phyloP scores from a whole-genome alignment of 2,797 vertebrate genomes.

The Poeciliopsis gracilis region DNA sequence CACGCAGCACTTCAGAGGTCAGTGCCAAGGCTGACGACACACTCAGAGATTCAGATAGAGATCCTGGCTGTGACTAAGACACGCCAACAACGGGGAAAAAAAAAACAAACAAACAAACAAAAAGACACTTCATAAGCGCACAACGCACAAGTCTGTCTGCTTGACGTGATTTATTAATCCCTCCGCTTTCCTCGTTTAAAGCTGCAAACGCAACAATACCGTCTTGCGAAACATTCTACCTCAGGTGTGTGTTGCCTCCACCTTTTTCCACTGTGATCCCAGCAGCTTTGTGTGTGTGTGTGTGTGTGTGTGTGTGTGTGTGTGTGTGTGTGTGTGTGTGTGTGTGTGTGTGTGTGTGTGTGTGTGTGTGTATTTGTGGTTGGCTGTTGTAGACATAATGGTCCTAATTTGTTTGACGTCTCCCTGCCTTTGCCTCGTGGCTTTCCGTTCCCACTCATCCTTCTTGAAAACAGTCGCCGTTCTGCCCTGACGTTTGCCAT shows the following conservation, averaged over 20 bases:
- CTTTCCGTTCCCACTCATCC: conserved; percentile 73
- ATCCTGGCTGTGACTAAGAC: conserved; percentile 66
- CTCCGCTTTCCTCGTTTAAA: conserved; percentile 14
- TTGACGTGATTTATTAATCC: conserved; percentile 52
- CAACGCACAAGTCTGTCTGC: conserved; percentile 52
- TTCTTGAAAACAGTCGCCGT: conserved; percentile 78
- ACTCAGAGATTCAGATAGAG: conserved; percentile 40
- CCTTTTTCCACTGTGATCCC: conserved; percentile 37
- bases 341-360: conserved; percentile 32
- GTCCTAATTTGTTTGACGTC: conserved; percentile 82
- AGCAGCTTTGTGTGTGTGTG: conserved; percentile 24
- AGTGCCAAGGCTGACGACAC: conserved; percentile 69
- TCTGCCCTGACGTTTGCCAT: conserved; percentile 72
- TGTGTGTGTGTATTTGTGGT: conserved; percentile 34
- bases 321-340: conserved; percentile 30
- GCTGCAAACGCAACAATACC: conserved; percentile 64
- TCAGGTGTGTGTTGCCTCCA: conserved; percentile 47
- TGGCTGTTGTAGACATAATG: conserved; percentile 62
- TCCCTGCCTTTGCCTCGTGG: conserved; percentile 66
- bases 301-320: conserved; percentile 32
- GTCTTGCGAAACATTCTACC: conserved; percentile 75
- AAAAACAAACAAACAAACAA: conserved; percentile 21
- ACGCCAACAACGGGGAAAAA: conserved; percentile 53
- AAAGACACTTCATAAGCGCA: conserved; percentile 52
- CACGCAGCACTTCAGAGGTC: conserved; percentile 71